Conservation (phyloP, 1,140 invertebrate genomes). For the Hypsibius dujardini region DNA sequence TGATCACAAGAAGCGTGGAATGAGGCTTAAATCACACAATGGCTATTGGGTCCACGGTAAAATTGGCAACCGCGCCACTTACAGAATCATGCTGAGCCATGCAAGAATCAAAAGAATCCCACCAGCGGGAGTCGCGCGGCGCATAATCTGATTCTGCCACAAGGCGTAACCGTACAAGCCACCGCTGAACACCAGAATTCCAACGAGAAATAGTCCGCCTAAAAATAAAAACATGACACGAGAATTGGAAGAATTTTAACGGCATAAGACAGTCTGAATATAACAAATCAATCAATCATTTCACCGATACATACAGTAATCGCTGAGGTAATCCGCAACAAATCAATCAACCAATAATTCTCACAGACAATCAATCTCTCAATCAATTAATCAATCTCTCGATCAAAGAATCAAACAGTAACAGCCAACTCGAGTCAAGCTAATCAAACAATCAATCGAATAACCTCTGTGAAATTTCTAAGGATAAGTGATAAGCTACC, state of each 20-base stretch:
- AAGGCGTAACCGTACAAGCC: neutral
- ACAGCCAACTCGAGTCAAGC: no score
- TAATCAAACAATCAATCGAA: neutral
- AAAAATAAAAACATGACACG: neutral
- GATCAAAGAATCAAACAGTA: no score
- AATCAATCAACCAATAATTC: no score
- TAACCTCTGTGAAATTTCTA: neutral
- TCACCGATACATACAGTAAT: neutral
- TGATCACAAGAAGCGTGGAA: no score
- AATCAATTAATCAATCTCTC: no score
- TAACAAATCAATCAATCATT: neutral
- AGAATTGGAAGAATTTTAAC: neutral
- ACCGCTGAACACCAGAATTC: slow-evolving; percentile 5
- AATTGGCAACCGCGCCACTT: neutral
- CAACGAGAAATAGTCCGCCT: neutral
- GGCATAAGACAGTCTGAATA: neutral
- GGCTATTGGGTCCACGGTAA: no score
- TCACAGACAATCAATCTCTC: no score
- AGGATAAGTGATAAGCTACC: neutral
- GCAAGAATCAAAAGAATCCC: slow-evolving; percentile 7
- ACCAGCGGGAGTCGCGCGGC: neutral
- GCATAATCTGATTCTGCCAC: neutral
- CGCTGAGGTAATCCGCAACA: no score
- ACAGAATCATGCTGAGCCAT: neutral
- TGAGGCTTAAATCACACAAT: no score